Evolutionary conservation across 2,888 invertebrate genomes (phyloP).

Genomic region (Eupithecia dodoneata): DNA sequence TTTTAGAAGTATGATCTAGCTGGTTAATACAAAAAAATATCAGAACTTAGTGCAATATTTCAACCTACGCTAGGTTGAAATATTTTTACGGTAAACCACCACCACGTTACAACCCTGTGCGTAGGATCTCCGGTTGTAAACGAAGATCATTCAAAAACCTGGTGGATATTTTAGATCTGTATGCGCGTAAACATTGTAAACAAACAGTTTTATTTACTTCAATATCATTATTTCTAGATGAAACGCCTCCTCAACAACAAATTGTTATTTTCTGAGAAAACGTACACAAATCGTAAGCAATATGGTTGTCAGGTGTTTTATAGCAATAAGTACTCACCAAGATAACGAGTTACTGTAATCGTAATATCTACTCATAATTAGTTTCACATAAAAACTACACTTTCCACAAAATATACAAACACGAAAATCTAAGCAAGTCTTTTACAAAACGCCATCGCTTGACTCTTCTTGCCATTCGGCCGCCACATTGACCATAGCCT

Average conservation of each 20-base stretch:
- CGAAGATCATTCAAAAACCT: slow-evolving; percentile 39
- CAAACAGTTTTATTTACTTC: background rate
- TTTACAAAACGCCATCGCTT: slow-evolving; percentile 76
- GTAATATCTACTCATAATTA: slow-evolving; percentile 83
- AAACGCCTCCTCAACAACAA: slow-evolving; percentile 41
- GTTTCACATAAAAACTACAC: slow-evolving; percentile 64
- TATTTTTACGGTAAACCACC: slow-evolving; percentile 5
- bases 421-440: slow-evolving; percentile 65
- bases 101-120: slow-evolving; percentile 38
- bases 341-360: slow-evolving; percentile 83
- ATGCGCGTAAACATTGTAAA: slow-evolving; percentile 1
- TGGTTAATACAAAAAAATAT: background rate
- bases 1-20: background rate
- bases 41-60: background rate
- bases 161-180: background rate
- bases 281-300: slow-evolving; percentile 74
- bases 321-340: slow-evolving; percentile 75
- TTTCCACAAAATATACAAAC: slow-evolving; percentile 60
- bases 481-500: slow-evolving; percentile 80
- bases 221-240: background rate
- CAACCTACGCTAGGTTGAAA: background rate
- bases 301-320: slow-evolving; percentile 69
- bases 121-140: slow-evolving; percentile 18
- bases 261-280: slow-evolving; percentile 53
- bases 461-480: slow-evolving; percentile 63